Evolutionary conservation across 2,888 invertebrate species (phyloP).

Genomic region (Idaea biselata): DNA sequence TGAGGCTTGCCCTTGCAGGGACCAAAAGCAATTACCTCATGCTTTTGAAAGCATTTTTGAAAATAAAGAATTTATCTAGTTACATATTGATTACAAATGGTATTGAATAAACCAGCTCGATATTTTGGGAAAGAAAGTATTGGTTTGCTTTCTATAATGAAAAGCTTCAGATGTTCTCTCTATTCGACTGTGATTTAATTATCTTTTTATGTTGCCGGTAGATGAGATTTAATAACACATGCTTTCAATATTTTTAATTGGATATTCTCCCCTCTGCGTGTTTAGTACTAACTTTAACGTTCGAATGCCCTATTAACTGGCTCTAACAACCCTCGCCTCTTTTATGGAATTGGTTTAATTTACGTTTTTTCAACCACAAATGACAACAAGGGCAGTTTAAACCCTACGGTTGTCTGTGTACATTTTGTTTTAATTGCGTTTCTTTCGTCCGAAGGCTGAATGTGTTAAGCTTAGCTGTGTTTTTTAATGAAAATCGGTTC

Average conservation of each 20-base stretch:
- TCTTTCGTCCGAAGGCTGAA: neutral
- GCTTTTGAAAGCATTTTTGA: too few relatives aligned
- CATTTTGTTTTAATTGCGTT: neutral
- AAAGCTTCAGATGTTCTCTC: neutral
- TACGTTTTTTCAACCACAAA: neutral
- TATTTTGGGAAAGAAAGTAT: too few relatives aligned
- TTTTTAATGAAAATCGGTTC: neutral
- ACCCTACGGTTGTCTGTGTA: conserved; percentile 4
- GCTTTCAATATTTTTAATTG: conserved; percentile 21
- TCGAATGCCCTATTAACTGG: conserved; percentile 17
- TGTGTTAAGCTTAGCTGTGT: neutral
- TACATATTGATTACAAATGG: too few relatives aligned
- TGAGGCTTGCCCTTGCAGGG: too few relatives aligned
- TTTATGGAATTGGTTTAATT: conserved; percentile 10
- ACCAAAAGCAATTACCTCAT: too few relatives aligned
- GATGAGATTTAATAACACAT: conserved; percentile 32
- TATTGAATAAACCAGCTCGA: too few relatives aligned
- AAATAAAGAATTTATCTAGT: too few relatives aligned
- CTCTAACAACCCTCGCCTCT: conserved; percentile 13
- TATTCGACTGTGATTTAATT: neutral
- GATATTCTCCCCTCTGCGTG: conserved; percentile 25
- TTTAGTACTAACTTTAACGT: conserved; percentile 24
- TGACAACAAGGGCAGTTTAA: conserved; percentile 6
- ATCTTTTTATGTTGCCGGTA: neutral
- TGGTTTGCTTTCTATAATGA: too few relatives aligned